phyloP scores from a whole-genome alignment of 2,797 vertebrate species.

The Bufotes viridis region DNA sequence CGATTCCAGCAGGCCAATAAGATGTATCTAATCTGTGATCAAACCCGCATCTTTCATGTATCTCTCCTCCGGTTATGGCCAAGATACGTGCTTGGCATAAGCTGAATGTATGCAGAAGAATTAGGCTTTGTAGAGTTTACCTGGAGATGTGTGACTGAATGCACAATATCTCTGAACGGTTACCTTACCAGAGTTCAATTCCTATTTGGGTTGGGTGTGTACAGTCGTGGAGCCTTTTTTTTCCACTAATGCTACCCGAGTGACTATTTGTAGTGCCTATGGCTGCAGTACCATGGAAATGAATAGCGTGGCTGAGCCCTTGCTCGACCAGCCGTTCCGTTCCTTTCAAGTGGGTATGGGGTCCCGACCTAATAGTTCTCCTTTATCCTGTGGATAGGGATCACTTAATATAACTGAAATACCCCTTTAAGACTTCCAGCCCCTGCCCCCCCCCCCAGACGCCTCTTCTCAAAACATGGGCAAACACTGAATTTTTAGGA shows the following conservation, averaged over 20 bases:
- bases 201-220: background rate
- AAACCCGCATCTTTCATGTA: background rate
- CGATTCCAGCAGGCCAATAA: background rate
- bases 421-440: no score
- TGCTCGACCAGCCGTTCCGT: no score
- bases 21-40: background rate
- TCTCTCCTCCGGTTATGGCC: background rate
- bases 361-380: no score
- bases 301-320: no score
- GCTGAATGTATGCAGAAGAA: slow-evolving; percentile 6
- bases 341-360: no score
- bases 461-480: no score
- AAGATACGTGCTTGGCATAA: slow-evolving; percentile 7
- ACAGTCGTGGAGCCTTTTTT: background rate
- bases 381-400: no score
- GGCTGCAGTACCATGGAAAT: no score
- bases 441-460: no score
- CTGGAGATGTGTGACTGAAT: background rate
- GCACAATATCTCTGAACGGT: background rate
- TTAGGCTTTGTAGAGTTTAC: slow-evolving; percentile 8
- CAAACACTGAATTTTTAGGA: background rate
- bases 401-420: no score
- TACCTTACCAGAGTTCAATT: background rate
- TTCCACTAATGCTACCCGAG: no score
- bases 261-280: no score